phyloP scores from a whole-genome alignment of 2,888 invertebrate species.

The Incurvaria masculella region DNA sequence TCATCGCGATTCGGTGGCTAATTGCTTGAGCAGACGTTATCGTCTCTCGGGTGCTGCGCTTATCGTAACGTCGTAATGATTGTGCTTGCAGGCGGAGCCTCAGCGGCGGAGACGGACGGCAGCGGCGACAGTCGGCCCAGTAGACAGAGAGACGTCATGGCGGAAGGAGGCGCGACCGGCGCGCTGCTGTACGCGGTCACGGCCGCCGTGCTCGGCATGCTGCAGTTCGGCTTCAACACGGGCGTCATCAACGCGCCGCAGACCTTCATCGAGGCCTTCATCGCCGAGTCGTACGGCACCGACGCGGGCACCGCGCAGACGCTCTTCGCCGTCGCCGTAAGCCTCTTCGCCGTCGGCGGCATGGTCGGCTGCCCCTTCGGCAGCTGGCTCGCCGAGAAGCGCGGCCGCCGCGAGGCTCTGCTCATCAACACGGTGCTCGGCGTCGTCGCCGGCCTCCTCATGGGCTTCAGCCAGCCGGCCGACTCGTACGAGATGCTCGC shows the following conservation, averaged over 20 bases:
- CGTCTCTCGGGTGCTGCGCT: neutral
- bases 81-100: neutral
- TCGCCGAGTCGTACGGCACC: slow-evolving; percentile 49
- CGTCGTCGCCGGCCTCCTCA: slow-evolving; percentile 60
- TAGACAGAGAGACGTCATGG: slow-evolving; percentile 26
- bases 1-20: no score
- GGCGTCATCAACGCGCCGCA: slow-evolving; percentile 69
- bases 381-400: slow-evolving; percentile 68
- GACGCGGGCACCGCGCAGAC: slow-evolving; percentile 42
- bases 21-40: neutral
- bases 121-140: neutral
- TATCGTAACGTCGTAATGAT: neutral
- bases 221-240: slow-evolving; percentile 70
- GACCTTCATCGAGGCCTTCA: slow-evolving; percentile 61
- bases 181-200: slow-evolving; percentile 62
- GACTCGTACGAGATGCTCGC: slow-evolving; percentile 67
- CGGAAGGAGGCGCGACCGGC: slow-evolving; percentile 53
- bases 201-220: slow-evolving; percentile 66
- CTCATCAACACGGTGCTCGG: slow-evolving; percentile 63
- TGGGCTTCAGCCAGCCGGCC: slow-evolving; percentile 64
- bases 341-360: slow-evolving; percentile 75
- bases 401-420: slow-evolving; percentile 66
- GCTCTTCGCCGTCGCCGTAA: slow-evolving; percentile 64
- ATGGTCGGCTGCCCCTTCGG: slow-evolving; percentile 74
- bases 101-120: neutral